Evolutionary conservation across 1,140 invertebrate species (phyloP).

Genomic region (Magallana gigas): DNA sequence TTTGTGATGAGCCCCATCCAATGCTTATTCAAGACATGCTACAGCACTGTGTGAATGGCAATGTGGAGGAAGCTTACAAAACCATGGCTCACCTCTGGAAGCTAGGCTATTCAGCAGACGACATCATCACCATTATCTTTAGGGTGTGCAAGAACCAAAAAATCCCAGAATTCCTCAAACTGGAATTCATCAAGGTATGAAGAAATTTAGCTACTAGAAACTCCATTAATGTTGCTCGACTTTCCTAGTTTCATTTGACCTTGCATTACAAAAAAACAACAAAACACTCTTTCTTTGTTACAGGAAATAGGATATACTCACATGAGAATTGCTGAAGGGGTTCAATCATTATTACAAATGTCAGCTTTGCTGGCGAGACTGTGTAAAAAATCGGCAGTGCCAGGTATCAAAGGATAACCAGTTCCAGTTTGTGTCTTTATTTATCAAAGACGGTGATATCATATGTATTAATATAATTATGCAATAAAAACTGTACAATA

Average conservation of each 20-base stretch:
- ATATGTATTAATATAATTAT: neutral
- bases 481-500: neutral
- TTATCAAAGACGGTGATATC: neutral
- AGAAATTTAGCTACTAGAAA: neutral
- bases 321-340: slow-evolving; percentile 93
- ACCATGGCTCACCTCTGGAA: slow-evolving; percentile 93
- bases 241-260: no score
- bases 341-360: slow-evolving; percentile 92
- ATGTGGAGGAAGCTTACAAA: slow-evolving; percentile 93
- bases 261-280: no score
- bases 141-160: slow-evolving; percentile 93
- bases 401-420: slow-evolving; percentile 31
- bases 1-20: slow-evolving; percentile 99
- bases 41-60: slow-evolving; percentile 88
- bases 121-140: slow-evolving; percentile 97
- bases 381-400: slow-evolving; percentile 81
- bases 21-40: slow-evolving; percentile 95
- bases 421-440: neutral
- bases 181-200: slow-evolving; percentile 91
- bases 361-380: slow-evolving; percentile 91
- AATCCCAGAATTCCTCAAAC: slow-evolving; percentile 89
- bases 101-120: slow-evolving; percentile 96
- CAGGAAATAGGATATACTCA: slow-evolving; percentile 96
- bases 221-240: no score
- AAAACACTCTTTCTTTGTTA: slow-evolving; percentile 68